Evolutionary conservation across 37 sponge, comb jelly and placozoan species (phyloP).

Genomic region (Axinella damicornis): DNA sequence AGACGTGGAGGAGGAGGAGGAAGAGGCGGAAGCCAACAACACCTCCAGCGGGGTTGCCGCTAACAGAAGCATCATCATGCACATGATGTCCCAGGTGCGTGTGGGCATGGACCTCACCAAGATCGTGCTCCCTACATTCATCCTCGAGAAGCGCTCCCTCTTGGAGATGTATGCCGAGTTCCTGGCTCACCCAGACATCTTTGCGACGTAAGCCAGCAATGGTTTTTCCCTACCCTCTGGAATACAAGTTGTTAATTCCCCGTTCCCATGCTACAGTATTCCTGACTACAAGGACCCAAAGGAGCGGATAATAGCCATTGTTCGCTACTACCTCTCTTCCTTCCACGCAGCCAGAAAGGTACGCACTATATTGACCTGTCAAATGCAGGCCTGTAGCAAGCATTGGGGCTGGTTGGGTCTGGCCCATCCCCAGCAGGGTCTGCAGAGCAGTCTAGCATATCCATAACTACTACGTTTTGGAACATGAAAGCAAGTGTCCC

Average conservation of each 20-base stretch:
- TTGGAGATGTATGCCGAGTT: constrained; percentile 99
- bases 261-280: constrained; percentile 51
- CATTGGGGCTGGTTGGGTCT: no score
- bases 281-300: constrained; percentile 70
- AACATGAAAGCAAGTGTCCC: no score
- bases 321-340: constrained; percentile 90
- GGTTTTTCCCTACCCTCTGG: neutral
- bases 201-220: constrained; percentile 62
- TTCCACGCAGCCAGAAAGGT: constrained; percentile 96
- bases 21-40: constrained; percentile 2
- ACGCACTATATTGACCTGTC: no score
- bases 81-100: constrained; percentile 93
- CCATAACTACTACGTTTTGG: neutral
- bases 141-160: constrained; percentile 98
- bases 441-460: neutral
- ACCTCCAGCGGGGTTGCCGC: constrained; percentile 50
- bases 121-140: constrained; percentile 96
- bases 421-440: neutral
- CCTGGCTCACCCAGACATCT: constrained; percentile 94
- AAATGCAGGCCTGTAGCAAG: no score
- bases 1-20: constrained; percentile 72
- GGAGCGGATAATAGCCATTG: constrained; percentile 81
- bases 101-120: constrained; percentile 97
- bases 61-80: constrained; percentile 91
- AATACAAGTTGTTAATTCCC: neutral